Evolutionary conservation across 2,888 invertebrate genomes (phyloP).

Genomic region (Ormia ochracea): DNA sequence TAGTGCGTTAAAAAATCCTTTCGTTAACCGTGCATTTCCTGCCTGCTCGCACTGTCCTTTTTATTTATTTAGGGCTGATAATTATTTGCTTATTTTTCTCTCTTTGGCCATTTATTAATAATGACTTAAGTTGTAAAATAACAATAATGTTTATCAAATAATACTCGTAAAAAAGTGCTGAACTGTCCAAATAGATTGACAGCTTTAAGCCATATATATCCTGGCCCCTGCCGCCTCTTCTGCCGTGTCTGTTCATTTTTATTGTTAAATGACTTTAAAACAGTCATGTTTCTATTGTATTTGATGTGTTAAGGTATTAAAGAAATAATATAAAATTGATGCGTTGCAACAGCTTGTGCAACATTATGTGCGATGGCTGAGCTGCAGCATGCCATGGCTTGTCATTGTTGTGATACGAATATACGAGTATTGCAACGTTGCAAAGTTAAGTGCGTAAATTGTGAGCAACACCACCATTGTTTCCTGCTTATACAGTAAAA

Average conservation of each 20-base stretch:
- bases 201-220: conserved; percentile 15
- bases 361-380: conserved; percentile 24
- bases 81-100: neutral
- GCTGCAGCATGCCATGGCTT: conserved; percentile 25
- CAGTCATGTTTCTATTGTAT: conserved; percentile 16
- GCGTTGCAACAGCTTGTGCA: conserved; percentile 46
- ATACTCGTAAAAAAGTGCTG: neutral
- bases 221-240: neutral
- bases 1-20: too few relatives aligned
- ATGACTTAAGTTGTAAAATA: conserved; percentile 41
- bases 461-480: conserved; percentile 1
- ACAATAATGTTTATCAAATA: conserved; percentile 24
- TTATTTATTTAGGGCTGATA: neutral
- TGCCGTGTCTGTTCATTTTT: neutral
- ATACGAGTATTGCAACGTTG: conserved; percentile 3
- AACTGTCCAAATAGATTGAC: conserved; percentile 47
- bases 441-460: conserved; percentile 52
- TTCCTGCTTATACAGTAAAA: conserved; percentile 2
- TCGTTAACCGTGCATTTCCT: too few relatives aligned
- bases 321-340: conserved; percentile 47
- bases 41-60: neutral
- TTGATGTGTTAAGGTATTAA: conserved; percentile 33
- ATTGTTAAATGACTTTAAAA: neutral
- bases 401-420: conserved; percentile 32
- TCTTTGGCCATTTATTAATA: neutral